These are phyloP conservation scores for Leucoraja erinaceus DNA, from an alignment of 2,113 vertebrate genomes.

Conservation along the genomic window DNA sequence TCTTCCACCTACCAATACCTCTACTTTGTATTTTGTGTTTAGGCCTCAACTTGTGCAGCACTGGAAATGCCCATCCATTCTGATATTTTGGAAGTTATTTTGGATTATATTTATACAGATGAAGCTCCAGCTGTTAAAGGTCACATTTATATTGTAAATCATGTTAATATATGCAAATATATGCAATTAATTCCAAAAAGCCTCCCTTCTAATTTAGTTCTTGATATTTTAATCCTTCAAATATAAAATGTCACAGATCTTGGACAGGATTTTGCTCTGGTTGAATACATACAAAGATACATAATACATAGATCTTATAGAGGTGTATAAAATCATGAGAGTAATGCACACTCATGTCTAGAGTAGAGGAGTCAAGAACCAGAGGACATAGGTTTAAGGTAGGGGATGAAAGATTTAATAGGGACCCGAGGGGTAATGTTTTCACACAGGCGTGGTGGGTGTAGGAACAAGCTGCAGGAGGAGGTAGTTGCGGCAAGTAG, in stretches of 20 bases:
- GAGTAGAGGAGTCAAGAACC: too few relatives aligned
- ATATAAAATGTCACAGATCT: too few relatives aligned
- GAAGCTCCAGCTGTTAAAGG: constrained; percentile 82
- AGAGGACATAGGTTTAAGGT: too few relatives aligned
- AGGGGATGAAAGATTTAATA: too few relatives aligned
- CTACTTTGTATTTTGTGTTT: constrained; percentile 37
- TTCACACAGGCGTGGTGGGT: too few relatives aligned
- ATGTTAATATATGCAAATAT: background rate
- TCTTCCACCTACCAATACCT: background rate
- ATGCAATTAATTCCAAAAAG: background rate
- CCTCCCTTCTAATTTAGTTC: background rate
- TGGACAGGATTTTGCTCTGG: background rate
- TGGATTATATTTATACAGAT: constrained; percentile 91
- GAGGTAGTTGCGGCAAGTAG: background rate
- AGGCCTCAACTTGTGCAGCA: constrained; percentile 82
- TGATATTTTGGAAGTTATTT: constrained; percentile 77
- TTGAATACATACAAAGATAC: background rate
- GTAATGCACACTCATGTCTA: too few relatives aligned
- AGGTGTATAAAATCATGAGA: too few relatives aligned
- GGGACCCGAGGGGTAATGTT: too few relatives aligned
- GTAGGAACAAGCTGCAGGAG: too few relatives aligned
- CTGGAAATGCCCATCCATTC: constrained; percentile 84
- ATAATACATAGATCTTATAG: too few relatives aligned
- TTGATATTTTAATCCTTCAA: background rate
- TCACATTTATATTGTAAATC: constrained; percentile 43